Evolutionary conservation across 30 jellyfish, hydroid and myxozoan species (phyloP).

Genomic region (Aurelia aurita): DNA sequence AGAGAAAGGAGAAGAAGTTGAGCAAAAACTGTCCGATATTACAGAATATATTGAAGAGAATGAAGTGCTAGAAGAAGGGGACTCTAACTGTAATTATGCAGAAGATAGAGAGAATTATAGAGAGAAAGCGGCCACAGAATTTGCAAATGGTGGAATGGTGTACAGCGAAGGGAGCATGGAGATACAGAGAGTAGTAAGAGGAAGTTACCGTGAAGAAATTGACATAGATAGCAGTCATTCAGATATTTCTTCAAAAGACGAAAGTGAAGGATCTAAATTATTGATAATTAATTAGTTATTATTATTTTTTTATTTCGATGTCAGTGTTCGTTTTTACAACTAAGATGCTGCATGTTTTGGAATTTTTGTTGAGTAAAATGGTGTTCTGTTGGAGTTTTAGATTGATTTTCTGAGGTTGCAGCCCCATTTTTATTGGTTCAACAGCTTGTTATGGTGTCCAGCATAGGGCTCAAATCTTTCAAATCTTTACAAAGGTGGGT

Average conservation of each 20-base stretch:
- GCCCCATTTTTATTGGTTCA: no score
- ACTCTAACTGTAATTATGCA: neutral
- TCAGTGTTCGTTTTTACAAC: no score
- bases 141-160: neutral
- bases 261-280: conserved; percentile 46
- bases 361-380: no score
- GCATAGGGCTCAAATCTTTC: no score
- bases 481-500: no score
- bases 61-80: conserved; percentile 15
- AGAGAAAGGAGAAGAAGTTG: conserved; percentile 25
- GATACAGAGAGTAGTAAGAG: conserved; percentile 4
- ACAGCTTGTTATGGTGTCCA: no score
- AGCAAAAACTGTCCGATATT: conserved; percentile 47
- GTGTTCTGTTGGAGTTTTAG: no score
- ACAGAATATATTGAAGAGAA: conserved; percentile 59
- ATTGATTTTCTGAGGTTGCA: no score
- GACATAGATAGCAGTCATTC: conserved; percentile 26
- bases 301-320: neutral
- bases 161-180: neutral
- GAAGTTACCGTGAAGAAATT: neutral
- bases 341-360: no score
- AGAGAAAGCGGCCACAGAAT: conserved; percentile 1
- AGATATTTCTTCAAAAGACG: conserved; percentile 37
- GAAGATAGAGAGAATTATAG: conserved; percentile 1
- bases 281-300: conserved; percentile 8